Evolutionary conservation across 2,113 vertebrate species (phyloP), one percentile per base, ranked within the genome.

Genomic region (Serinus canaria): DNA sequence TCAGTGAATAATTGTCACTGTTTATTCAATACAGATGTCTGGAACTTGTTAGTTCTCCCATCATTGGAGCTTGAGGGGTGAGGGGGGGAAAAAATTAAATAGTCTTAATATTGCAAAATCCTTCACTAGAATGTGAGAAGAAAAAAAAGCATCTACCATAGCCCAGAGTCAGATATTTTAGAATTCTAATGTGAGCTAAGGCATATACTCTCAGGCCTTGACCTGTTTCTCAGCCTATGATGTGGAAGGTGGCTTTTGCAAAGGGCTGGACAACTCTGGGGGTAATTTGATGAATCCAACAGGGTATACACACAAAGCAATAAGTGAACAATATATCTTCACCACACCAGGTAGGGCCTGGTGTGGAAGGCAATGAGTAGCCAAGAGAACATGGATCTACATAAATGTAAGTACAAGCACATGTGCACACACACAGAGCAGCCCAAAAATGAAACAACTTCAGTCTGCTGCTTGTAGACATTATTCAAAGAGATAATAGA

Each of bases 351-450:
- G 4, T 53, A 58, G 17, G 15, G 43, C 10, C 18, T 12, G 20
- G 43, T 16, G 21, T 5, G 1, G 22, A 84, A 60, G 7, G 21
- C 25, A 64, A 50, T 8, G 15, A 77, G 56, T 7, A 44, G 18
- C 15, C 37, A 56, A 63, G 22, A 89, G 14, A 58, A 53, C 6
- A 4, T 1, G 1, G 22, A 75, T 27, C 37, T 56, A 39, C 6
- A 27, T 25, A 47, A 1, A 9, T 12, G 7, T 33, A 67, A 52
- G 18, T 37, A 68, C 9, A 28, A 7, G 3, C 33, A 53, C 3
- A 6, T 0, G 2, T 1, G 15, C 18, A 13, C 9, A 56, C 22
- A n/a, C 2, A 64, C 1, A 41, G 6, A 56, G 27, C 5, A 56
- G 22, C 49, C n/a, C 19, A 16, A 52, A 59, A 41, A 13, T 28